Evolutionary conservation across 2,797 vertebrate genomes (phyloP), one percentile per base, ranked within the genome.

Genomic region (Perodicticus potto): DNA sequence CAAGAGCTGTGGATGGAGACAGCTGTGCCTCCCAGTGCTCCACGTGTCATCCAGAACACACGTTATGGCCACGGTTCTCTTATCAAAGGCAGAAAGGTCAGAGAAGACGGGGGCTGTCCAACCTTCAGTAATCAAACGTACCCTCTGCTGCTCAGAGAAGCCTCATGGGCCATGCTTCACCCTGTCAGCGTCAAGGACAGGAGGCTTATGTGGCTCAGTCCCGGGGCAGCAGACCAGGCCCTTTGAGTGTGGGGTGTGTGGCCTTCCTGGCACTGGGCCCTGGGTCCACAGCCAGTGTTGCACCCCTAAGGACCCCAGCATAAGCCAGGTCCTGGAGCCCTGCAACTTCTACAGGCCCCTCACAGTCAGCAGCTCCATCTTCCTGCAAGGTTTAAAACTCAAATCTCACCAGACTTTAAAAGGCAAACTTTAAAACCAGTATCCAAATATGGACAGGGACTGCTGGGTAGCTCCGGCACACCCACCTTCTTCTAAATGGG

Each of bases 401-500:
- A 74, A 70, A n/a, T 69, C 63, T 93, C n/a, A 22, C 40, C 27
- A 61, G 63, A 61, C 84, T 86, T 40, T 7, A 17, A 45, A 40
- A 91, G 34, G n/a, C 14, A 27, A 73, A 69, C 29, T 53, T 40
- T 45, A 40, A 84, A 87, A 32, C 34, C 11, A 83, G 27, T 45
- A 23, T 23, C 77, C 22, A 81, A 45, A 72, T 67, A 29, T 0
- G 20, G 43, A 45, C 4, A 53, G 55, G 17, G 23, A 55, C 32
- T 32, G 32, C 77, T 17, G 14, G 6, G 19, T 67, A 9, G 34
- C 63, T 65, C 53, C 1, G 37, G 23, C 25, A 55, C 16, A 5
- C 3, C 20, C 1, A 2, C 17, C 34, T 57, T 57, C 12, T 61
- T 37, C 37, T 55, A 0, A 5, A 0, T 2, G 34, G 63, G 29